phyloP scores from a whole-genome alignment of 2,888 invertebrate genomes.

The Andrena camellia region DNA sequence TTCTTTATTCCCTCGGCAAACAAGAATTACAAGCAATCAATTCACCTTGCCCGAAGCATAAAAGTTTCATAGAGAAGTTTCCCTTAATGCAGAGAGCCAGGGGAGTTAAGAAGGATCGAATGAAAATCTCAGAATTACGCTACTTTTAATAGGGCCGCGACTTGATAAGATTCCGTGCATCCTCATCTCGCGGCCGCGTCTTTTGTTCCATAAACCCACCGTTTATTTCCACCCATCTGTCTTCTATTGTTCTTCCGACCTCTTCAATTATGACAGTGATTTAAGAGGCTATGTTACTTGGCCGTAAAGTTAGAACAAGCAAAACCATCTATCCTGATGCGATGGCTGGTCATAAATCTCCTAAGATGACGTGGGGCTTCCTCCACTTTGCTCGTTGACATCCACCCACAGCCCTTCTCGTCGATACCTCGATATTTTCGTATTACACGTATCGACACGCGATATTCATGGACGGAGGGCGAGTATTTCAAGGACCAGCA shows the following conservation, averaged over 20 bases:
- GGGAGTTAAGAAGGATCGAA: background rate
- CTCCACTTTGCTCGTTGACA: conserved; percentile 64
- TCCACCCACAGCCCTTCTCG: conserved; percentile 29
- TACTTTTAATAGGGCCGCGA: background rate
- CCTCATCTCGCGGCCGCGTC: conserved; percentile 14
- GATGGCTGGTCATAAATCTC: conserved; percentile 52
- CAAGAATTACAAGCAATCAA: too few relatives aligned
- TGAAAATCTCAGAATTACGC: background rate
- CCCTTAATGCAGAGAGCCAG: background rate
- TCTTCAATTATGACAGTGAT: conserved; percentile 60
- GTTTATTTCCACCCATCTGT: conserved; percentile 52
- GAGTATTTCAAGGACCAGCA: conserved; percentile 28
- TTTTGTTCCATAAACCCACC: conserved; percentile 38
- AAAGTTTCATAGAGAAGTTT: background rate
- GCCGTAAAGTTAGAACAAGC: conserved; percentile 47
- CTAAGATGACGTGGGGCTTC: conserved; percentile 39
- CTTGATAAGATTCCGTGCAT: background rate
- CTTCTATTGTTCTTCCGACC: conserved; percentile 56
- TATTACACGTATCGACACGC: conserved; percentile 34
- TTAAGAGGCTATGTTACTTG: conserved; percentile 49
- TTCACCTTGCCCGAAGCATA: too few relatives aligned
- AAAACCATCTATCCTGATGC: conserved; percentile 44
- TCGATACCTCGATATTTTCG: conserved; percentile 62
- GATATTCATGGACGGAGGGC: conserved; percentile 41
- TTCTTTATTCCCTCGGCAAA: too few relatives aligned